phyloP scores from a whole-genome alignment of 2,113 vertebrate genomes.

The Clarias gariepinus region DNA sequence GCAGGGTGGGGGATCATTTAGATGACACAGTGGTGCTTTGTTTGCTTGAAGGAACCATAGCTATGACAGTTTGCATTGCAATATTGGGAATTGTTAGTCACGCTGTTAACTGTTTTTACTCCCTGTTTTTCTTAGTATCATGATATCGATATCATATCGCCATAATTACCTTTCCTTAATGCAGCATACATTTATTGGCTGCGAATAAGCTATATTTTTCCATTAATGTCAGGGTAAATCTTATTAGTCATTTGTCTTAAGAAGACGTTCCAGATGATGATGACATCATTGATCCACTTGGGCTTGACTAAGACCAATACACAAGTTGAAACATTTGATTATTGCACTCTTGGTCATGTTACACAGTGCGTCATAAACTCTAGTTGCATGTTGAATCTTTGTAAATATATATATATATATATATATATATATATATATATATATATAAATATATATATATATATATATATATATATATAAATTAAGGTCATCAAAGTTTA shows the following conservation, averaged over 20 bases:
- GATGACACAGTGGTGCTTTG: not conserved
- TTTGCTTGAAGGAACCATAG: not conserved
- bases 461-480: not conserved
- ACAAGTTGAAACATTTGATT: not conserved
- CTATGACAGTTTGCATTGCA: not conserved
- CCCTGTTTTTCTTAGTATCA: not conserved
- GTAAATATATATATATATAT: no score
- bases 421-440: no score
- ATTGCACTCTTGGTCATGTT: not conserved
- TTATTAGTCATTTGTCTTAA: not conserved
- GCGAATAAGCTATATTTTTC: no score
- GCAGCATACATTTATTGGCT: not conserved
- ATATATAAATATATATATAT: no score
- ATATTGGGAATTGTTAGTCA: slow-evolving; percentile 16
- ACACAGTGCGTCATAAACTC: not conserved
- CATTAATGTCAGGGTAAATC: not conserved
- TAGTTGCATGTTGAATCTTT: not conserved
- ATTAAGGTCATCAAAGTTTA: not conserved
- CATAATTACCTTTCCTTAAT: not conserved
- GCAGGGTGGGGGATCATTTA: not conserved
- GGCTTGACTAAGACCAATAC: not conserved
- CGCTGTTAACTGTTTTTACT: not conserved
- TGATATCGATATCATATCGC: not conserved
- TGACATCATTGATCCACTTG: not conserved
- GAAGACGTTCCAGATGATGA: not conserved